These are phyloP conservation scores for Triops longicaudatus DNA, from an alignment of 1,140 invertebrate species.

Conservation along the genomic window DNA sequence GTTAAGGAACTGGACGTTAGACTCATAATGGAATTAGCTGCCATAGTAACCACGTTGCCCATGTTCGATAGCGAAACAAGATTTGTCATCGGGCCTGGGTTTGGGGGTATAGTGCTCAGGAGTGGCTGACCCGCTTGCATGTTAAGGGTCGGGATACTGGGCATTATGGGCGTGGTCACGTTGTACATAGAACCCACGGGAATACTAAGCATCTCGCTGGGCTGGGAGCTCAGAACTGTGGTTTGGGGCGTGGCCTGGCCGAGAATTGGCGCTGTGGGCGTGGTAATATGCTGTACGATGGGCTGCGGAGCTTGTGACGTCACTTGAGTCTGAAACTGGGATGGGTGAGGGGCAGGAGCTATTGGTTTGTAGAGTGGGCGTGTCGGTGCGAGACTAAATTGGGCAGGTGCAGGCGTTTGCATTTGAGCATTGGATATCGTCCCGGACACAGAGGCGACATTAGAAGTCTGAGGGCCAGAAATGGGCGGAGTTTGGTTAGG, in stretches of 20 bases:
- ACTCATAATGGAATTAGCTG: background rate
- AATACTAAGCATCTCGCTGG: conserved; percentile 1
- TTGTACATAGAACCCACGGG: background rate
- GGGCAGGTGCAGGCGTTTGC: conserved; percentile 13
- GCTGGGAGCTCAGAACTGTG: background rate
- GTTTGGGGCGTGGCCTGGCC: background rate
- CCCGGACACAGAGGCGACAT: conserved; percentile 19
- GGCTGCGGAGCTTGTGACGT: background rate
- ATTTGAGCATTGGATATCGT: background rate
- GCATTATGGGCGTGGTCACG: background rate
- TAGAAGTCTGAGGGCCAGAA: conserved; percentile 33
- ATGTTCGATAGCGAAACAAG: background rate
- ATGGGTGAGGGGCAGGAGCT: conserved; percentile 29
- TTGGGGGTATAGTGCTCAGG: background rate
- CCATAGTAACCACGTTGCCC: background rate
- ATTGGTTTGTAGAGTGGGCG: conserved; percentile 30
- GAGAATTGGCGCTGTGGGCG: background rate
- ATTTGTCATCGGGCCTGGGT: background rate
- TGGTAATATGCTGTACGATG: background rate
- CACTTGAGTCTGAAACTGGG: background rate
- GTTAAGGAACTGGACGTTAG: background rate
- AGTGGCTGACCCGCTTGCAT: background rate
- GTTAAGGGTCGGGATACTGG: background rate
- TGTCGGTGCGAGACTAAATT: background rate
- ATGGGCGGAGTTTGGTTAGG: conserved; percentile 39